Conservation (phyloP, 2,888 invertebrate genomes). For the Lepetodrilus schrolli region DNA sequence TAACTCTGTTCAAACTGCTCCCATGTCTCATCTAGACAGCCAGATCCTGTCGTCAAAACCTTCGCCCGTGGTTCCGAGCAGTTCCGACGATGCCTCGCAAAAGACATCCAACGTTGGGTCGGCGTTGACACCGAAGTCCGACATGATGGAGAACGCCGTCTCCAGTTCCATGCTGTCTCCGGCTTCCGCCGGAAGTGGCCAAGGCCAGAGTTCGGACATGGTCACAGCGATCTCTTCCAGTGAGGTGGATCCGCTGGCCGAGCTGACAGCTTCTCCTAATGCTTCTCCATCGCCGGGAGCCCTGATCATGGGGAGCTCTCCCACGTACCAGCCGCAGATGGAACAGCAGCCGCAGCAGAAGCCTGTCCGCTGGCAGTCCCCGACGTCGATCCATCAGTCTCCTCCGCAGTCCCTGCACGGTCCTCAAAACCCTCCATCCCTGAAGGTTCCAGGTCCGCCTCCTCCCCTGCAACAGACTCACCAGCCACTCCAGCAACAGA, state of each 20-base stretch:
- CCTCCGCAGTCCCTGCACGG: constrained; percentile 7
- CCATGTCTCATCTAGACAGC: neutral
- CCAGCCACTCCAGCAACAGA: constrained; percentile 28
- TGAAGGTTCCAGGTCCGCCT: neutral
- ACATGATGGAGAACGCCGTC: constrained; percentile 28
- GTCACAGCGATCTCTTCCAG: constrained; percentile 31
- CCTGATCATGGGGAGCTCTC: neutral
- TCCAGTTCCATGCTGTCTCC: constrained; percentile 16
- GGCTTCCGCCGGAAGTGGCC: neutral
- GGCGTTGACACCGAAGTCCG: neutral
- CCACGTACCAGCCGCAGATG: neutral
- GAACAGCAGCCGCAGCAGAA: constrained; percentile 23
- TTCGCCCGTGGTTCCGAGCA: neutral
- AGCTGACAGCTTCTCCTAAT: constrained; percentile 21
- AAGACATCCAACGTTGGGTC: neutral
- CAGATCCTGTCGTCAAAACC: neutral
- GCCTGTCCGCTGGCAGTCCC: neutral
- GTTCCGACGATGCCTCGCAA: neutral
- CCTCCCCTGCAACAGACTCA: constrained; percentile 15
- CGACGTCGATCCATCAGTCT: neutral
- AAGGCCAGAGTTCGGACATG: constrained; percentile 21
- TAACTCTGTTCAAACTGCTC: neutral
- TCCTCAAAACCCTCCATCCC: constrained; percentile 40
- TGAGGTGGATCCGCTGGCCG: constrained; percentile 28
- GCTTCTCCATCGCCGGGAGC: neutral